These are phyloP conservation scores for Rotaria macrura DNA, from an alignment of 2,888 invertebrate genomes.

Conservation along the genomic window DNA sequence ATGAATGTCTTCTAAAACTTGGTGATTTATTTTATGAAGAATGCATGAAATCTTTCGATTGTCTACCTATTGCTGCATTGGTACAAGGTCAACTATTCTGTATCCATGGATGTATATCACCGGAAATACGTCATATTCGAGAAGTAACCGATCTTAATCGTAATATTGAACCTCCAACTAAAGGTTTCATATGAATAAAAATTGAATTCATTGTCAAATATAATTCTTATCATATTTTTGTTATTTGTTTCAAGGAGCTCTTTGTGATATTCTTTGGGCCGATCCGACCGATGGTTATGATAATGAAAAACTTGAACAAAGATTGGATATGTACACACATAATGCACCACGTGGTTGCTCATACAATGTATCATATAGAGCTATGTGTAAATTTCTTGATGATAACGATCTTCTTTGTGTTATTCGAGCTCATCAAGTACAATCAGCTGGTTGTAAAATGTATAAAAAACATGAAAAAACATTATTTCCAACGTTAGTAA, in stretches of 20 bases:
- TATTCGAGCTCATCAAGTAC: constrained; percentile 98
- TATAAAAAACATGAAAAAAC: constrained; percentile 99
- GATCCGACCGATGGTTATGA: neutral
- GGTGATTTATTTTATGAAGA: constrained; percentile 8
- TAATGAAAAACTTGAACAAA: constrained; percentile 13
- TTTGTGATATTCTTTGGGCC: constrained; percentile 16
- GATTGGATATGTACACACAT: neutral
- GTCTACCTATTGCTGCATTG: neutral
- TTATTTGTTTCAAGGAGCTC: neutral
- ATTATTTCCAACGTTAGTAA: constrained; percentile 91
- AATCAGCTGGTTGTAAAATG: constrained; percentile 99
- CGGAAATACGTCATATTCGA: constrained; percentile 96
- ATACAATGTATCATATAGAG: constrained; percentile 99
- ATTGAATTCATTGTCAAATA: too few relatives aligned
- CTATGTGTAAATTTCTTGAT: constrained; percentile 99
- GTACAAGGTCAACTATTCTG: constrained; percentile 4
- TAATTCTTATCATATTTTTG: too few relatives aligned
- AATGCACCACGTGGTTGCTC: constrained; percentile 72
- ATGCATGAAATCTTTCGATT: constrained; percentile 19
- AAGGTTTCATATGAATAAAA: too few relatives aligned
- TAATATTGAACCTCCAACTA: constrained; percentile 95
- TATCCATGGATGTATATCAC: constrained; percentile 70
- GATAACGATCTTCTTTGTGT: constrained; percentile 97
- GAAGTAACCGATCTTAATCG: constrained; percentile 99
- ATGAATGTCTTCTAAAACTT: constrained; percentile 3